Evolutionary conservation across 2,113 vertebrate genomes (phyloP), one percentile per base, ranked within the genome.

Genomic region (Leucosticte australis): DNA sequence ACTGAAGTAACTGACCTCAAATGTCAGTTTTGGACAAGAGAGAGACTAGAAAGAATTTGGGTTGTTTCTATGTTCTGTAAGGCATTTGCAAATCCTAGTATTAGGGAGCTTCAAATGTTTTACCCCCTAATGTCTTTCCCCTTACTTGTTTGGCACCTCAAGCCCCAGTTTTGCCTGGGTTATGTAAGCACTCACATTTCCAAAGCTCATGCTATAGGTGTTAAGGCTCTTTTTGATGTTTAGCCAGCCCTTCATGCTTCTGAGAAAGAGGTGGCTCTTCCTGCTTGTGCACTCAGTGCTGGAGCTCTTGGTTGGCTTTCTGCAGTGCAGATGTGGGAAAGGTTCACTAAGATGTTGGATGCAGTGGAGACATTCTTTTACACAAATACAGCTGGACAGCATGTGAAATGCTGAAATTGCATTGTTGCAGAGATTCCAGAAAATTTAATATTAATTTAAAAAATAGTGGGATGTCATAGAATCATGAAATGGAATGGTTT

Each of bases 141-240:
- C 8, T 65, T 85, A 7, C 19, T 69, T 84, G 4, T 70, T 65
- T 87, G 39, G 50, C 33, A 37, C 5, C 4, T 37, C 5, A 35
- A 67, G 49, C n/a, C 24, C 10, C n/a, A 13, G 1, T 91, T 68
- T 84, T 53, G 4, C 63, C 69, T 31, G 22, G 14, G 12, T 74
- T 87, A 15, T 0, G 0, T 74, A 76, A 76, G 42, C 1, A 4
- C 15, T 47, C 31, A 2, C 3, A 10, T 81, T 89, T 65, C 26
- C 42, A 83, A 64, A 93, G 23, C 59, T 57, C 12, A 65, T 78
- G 21, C 64, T 60, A 30, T 59, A 26, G 46, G 11, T 13, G 3
- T 57, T 78, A 39, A 1, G 0, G 18, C 42, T 46, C 56, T 71
- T 59, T 59, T 15, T 2, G 0, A 9, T 21, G 3, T 64, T 11